These are phyloP conservation scores for Pollenia griseotomentosa DNA, from an alignment of 2,888 invertebrate genomes.

Conservation along the genomic window DNA sequence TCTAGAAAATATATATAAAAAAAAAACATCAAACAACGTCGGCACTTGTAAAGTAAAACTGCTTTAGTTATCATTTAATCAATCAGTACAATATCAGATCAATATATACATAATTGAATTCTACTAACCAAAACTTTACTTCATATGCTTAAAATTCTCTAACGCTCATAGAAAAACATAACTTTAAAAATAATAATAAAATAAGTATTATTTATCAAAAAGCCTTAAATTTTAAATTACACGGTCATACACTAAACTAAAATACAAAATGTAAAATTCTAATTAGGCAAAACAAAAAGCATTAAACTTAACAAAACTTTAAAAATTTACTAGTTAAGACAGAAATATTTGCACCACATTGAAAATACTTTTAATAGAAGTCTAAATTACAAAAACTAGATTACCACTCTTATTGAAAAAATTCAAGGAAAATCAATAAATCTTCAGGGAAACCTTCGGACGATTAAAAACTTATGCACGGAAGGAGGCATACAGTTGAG, in stretches of 20 bases:
- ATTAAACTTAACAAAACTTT: no score
- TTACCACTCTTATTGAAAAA: no score
- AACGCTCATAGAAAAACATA: not conserved
- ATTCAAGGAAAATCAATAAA: no score
- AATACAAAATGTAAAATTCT: not conserved
- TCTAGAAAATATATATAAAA: not conserved
- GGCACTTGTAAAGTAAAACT: slow-evolving; percentile 56
- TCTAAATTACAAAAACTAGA: no score
- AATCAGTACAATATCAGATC: slow-evolving; percentile 7
- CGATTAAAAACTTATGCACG: no score
- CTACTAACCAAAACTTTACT: slow-evolving; percentile 6
- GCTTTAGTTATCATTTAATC: slow-evolving; percentile 49
- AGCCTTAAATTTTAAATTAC: not conserved
- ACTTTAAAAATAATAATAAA: not conserved
- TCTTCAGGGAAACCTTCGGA: no score
- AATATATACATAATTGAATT: slow-evolving; percentile 17
- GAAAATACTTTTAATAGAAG: no score
- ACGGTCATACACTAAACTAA: not conserved
- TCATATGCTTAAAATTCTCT: not conserved
- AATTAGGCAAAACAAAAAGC: no score
- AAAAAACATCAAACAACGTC: slow-evolving; percentile 26
- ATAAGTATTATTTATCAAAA: not conserved
- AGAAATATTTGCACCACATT: no score
- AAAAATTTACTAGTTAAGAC: no score
- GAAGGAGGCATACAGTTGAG: no score